phyloP scores from a whole-genome alignment of 2,797 vertebrate species.

The Aythya fuligula region DNA sequence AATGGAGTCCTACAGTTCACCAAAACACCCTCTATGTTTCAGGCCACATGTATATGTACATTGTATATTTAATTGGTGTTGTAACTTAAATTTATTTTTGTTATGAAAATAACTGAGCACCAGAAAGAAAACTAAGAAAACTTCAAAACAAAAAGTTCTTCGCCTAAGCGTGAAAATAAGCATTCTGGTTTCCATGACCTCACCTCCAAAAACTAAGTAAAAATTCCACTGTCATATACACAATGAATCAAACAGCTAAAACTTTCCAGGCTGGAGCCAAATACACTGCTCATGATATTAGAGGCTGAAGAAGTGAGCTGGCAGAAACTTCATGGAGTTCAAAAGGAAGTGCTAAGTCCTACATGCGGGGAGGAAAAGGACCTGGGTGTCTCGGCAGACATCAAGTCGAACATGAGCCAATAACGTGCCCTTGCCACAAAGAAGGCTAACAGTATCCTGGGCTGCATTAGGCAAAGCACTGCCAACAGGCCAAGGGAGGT shows the following conservation, averaged over 20 bases:
- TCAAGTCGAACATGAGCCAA: too few relatives aligned
- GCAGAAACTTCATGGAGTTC: too few relatives aligned
- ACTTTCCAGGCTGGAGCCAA: not conserved
- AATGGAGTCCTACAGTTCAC: not conserved
- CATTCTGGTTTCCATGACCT: not conserved
- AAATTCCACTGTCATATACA: not conserved
- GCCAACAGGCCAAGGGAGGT: too few relatives aligned
- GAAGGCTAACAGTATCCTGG: too few relatives aligned
- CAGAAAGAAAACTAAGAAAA: too few relatives aligned
- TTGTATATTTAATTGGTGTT: not conserved
- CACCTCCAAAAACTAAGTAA: not conserved
- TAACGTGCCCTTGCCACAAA: too few relatives aligned
- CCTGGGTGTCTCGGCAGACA: too few relatives aligned
- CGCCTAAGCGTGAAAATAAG: not conserved
- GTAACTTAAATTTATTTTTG: not conserved
- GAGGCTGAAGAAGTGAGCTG: too few relatives aligned
- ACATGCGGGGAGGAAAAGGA: too few relatives aligned
- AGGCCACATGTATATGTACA: not conserved
- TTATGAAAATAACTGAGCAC: not conserved
- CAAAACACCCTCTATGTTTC: not conserved
- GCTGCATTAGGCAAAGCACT: too few relatives aligned
- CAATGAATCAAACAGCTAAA: not conserved
- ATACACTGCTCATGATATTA: not conserved
- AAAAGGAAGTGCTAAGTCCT: too few relatives aligned
- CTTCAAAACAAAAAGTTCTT: not conserved